A percentile compares a stretch with the other conserved stretches of the same genome.
These are phyloP conservation scores for Microplitis mediator DNA, from an alignment of 1,140 invertebrate species.

Conservation along the genomic window DNA sequence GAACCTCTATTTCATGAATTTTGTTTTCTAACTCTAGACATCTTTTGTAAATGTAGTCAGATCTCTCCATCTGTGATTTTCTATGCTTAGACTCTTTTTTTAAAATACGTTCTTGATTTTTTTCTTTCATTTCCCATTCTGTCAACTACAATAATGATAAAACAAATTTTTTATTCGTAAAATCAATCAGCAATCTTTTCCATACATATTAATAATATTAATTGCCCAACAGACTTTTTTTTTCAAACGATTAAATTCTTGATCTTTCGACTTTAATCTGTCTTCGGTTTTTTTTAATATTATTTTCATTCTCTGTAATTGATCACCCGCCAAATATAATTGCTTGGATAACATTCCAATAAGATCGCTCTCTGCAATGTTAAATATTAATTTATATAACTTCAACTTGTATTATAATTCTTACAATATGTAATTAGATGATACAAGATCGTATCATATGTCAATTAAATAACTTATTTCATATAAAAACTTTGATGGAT, in stretches of 20 bases:
- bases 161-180: neutral
- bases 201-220: neutral
- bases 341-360: slow-evolving; percentile 43
- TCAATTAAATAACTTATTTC: neutral
- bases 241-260: slow-evolving; percentile 47
- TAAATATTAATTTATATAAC: neutral
- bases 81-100: slow-evolving; percentile 40
- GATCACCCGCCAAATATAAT: slow-evolving; percentile 42
- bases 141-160: slow-evolving; percentile 38
- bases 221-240: slow-evolving; percentile 41
- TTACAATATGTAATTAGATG: neutral
- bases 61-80: slow-evolving; percentile 40
- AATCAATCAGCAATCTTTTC: neutral
- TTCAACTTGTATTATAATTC: neutral
- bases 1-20: slow-evolving; percentile 54
- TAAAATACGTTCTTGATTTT: slow-evolving; percentile 38
- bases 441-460: neutral
- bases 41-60: slow-evolving; percentile 46
- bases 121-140: slow-evolving; percentile 40
- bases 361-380: slow-evolving; percentile 40
- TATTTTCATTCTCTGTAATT: slow-evolving; percentile 47
- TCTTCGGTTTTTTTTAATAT: slow-evolving; percentile 44
- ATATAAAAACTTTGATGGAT: neutral
- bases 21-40: slow-evolving; percentile 47
- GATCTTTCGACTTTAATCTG: slow-evolving; percentile 43